Conservation (phyloP, 1,140 invertebrate species). For the Daktulosphaira vitifoliae region DNA sequence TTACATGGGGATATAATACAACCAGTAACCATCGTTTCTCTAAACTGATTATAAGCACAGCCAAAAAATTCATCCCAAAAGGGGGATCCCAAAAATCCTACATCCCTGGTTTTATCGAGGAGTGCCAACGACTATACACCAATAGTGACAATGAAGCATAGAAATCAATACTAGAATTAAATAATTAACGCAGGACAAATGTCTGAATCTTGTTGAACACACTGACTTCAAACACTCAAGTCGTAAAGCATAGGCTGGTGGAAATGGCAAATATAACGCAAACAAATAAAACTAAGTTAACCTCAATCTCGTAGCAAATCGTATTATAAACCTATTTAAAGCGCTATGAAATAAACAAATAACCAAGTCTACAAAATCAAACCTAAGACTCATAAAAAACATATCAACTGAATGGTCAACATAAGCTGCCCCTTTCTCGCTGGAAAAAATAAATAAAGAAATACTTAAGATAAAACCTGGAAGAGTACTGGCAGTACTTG, state of each 20-base stretch:
- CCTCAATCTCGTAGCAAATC: conserved; percentile 14
- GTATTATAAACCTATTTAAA: conserved; percentile 1
- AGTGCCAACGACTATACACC: background rate
- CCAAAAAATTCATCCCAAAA: too few species aligned
- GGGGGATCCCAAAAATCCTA: too few species aligned
- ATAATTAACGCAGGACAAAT: background rate
- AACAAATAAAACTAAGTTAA: background rate
- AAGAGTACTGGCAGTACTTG: conserved; percentile 10
- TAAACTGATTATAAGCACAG: too few species aligned
- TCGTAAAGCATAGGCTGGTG: background rate
- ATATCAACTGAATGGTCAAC: background rate
- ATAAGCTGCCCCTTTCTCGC: background rate
- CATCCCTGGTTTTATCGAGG: background rate
- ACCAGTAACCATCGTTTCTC: too few species aligned
- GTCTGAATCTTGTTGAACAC: background rate
- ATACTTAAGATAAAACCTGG: conserved; percentile 4
- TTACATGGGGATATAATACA: too few species aligned
- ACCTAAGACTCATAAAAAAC: background rate
- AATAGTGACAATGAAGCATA: background rate
- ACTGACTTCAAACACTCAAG: conserved; percentile 2
- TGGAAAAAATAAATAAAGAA: conserved; percentile 10
- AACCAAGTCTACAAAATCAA: background rate
- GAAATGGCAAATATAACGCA: background rate
- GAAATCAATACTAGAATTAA: background rate
- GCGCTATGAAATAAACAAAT: background rate